phyloP scores from a whole-genome alignment of 1,140 invertebrate genomes.

The Lasaia peninsularis region DNA sequence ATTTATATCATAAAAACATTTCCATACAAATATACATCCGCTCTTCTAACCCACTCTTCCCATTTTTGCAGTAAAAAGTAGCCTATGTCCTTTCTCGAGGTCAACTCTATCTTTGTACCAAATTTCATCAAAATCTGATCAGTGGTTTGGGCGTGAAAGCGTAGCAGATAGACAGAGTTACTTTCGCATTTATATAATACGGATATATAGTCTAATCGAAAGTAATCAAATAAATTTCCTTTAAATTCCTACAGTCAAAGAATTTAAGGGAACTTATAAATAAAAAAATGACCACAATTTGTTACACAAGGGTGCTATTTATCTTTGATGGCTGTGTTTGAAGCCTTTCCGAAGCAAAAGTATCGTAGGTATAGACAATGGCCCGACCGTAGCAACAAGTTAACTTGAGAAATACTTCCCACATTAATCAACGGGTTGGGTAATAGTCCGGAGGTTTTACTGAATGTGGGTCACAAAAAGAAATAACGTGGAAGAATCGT shows the following conservation, averaged over 20 bases:
- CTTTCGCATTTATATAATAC: no score
- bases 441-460: conserved; percentile 26
- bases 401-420: conserved; percentile 41
- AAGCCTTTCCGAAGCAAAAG: conserved; percentile 44
- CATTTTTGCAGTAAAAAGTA: no score
- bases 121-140: no score
- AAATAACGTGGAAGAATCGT: neutral
- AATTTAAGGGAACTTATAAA: neutral
- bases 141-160: no score
- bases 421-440: conserved; percentile 59
- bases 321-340: conserved; percentile 36
- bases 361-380: conserved; percentile 46
- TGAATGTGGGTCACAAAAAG: conserved; percentile 10
- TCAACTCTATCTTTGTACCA: no score
- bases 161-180: no score
- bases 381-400: conserved; percentile 55
- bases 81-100: no score
- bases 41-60: no score
- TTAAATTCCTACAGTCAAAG: neutral
- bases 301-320: conserved; percentile 38
- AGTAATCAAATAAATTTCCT: neutral
- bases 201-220: no score
- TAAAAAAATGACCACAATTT: conserved; percentile 35
- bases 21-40: no score
- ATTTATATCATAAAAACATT: no score